Percentiles rank a stretch among this genome's conserved stretches.
Evolutionary conservation across 2,797 vertebrate genomes (phyloP).

Genomic region (Chrosomus eos): DNA sequence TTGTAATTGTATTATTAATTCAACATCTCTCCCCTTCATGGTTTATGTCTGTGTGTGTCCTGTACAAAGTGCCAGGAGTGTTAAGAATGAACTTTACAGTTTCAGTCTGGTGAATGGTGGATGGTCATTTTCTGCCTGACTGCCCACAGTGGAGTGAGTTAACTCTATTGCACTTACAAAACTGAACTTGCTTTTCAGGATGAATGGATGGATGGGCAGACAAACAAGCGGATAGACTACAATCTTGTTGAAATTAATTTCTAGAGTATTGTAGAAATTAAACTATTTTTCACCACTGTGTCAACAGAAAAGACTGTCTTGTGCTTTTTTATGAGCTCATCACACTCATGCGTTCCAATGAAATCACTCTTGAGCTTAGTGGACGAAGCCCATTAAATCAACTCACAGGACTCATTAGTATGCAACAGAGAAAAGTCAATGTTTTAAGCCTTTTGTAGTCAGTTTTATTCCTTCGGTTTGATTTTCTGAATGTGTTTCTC

Average conservation of each 20-base stretch:
- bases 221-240: not conserved
- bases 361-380: constrained; percentile 13
- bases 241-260: not conserved
- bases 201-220: not conserved
- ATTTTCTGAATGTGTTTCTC: constrained; percentile 31
- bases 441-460: not conserved
- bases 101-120: constrained; percentile 24
- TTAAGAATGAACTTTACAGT: constrained; percentile 15
- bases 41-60: constrained; percentile 14
- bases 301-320: not conserved
- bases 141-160: not conserved
- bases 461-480: not conserved
- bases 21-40: constrained; percentile 1
- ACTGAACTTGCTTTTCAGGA: not conserved
- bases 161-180: not conserved
- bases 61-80: constrained; percentile 12
- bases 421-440: not conserved
- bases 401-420: not conserved
- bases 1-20: constrained; percentile 15
- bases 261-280: not conserved
- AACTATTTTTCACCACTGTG: not conserved
- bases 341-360: not conserved
- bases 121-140: constrained; percentile 47
- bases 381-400: not conserved
- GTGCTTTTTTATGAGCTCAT: not conserved